phyloP scores from a whole-genome alignment of 2,888 invertebrate species.

The Nasonia oneida region DNA sequence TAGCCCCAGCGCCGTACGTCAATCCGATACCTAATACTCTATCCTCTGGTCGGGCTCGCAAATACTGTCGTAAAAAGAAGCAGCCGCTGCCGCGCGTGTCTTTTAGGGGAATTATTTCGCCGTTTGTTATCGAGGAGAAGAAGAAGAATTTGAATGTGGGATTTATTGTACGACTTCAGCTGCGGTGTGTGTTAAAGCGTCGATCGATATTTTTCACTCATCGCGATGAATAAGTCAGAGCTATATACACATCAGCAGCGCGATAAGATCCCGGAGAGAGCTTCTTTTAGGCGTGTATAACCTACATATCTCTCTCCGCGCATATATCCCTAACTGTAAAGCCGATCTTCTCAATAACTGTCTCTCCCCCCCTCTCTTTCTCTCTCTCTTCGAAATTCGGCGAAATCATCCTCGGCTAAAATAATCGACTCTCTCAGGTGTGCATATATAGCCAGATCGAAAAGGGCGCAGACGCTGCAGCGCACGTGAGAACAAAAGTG shows the following conservation, averaged over 20 bases:
- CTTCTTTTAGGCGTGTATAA: background rate
- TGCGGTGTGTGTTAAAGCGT: background rate
- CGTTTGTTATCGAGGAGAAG: too few relatives aligned
- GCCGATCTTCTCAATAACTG: background rate
- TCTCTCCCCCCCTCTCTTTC: background rate
- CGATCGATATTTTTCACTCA: background rate
- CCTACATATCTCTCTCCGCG: background rate
- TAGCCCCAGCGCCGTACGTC: background rate
- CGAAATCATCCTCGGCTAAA: background rate
- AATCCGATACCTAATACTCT: background rate
- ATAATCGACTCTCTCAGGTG: background rate
- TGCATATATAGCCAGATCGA: background rate
- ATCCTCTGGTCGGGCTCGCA: background rate
- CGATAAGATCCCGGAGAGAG: background rate
- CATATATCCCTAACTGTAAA: background rate
- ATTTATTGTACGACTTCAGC: background rate
- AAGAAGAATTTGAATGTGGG: conserved; percentile 1
- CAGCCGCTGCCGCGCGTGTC: background rate
- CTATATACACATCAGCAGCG: background rate
- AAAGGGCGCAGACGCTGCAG: background rate
- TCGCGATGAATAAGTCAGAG: background rate
- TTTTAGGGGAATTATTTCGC: conserved; percentile 5
- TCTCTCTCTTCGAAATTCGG: background rate
- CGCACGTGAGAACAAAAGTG: conserved; percentile 39
- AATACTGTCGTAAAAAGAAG: background rate